These are phyloP conservation scores for Falco punctatus DNA, from an alignment of 2,113 vertebrate species.

Conservation along the genomic window DNA sequence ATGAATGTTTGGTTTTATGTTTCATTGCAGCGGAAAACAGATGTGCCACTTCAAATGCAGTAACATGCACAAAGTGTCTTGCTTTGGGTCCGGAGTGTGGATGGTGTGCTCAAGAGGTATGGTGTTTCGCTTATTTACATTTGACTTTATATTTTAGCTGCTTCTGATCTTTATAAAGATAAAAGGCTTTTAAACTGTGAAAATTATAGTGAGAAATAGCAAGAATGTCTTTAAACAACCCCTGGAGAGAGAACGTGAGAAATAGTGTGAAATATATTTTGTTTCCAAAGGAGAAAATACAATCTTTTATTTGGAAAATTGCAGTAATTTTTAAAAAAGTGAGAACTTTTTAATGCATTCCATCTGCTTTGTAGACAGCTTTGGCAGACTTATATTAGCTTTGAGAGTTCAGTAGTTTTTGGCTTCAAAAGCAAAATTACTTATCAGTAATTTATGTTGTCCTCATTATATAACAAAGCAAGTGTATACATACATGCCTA, in stretches of 20 bases:
- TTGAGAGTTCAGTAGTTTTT: constrained; percentile 44
- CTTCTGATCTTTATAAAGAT: constrained; percentile 7
- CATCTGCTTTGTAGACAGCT: constrained; percentile 61
- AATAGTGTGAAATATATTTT: constrained; percentile 43
- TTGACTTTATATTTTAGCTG: not conserved
- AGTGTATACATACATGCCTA: not conserved
- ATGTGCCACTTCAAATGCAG: constrained; percentile 82
- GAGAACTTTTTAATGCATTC: constrained; percentile 67
- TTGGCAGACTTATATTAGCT: constrained; percentile 60
- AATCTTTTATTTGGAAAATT: constrained; percentile 73
- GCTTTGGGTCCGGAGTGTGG: constrained; percentile 89
- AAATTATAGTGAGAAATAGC: constrained; percentile 21
- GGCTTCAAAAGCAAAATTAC: constrained; percentile 25
- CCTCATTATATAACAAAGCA: constrained; percentile 1
- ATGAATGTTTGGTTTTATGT: constrained; percentile 42
- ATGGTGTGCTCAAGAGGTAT: constrained; percentile 96
- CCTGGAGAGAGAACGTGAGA: constrained; percentile 51
- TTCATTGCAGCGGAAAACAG: constrained; percentile 83
- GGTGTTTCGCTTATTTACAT: constrained; percentile 14
- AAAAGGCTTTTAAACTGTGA: not conserved
- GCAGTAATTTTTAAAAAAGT: constrained; percentile 72
- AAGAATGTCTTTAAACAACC: constrained; percentile 43
- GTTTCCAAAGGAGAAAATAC: constrained; percentile 50
- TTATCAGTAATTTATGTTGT: constrained; percentile 33
- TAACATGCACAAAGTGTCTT: constrained; percentile 87